These are phyloP conservation scores for Spea hammondii DNA, from an alignment of 2,797 vertebrate species.

Conservation along the genomic window DNA sequence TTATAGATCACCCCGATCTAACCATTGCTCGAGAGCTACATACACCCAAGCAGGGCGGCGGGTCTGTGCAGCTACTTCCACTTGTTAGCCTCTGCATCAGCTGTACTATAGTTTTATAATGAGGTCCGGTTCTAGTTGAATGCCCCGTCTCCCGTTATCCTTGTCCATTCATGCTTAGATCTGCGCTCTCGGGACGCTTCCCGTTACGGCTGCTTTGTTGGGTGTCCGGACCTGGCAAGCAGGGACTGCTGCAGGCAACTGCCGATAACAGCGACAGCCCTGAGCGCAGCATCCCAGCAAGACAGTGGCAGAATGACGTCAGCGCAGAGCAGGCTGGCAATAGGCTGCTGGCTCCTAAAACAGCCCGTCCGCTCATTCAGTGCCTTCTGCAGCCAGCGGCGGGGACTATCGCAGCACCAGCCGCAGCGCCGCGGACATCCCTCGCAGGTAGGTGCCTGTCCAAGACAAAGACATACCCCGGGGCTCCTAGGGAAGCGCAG, in stretches of 20 bases:
- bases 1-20: no score
- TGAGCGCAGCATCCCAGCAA: conserved; percentile 44
- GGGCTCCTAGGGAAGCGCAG: neutral
- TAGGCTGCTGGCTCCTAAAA: conserved; percentile 63
- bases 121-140: neutral
- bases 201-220: neutral
- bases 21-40: no score
- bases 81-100: no score
- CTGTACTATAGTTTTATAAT: neutral
- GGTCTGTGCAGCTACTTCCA: neutral
- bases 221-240: neutral
- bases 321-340: conserved; percentile 66
- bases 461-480: neutral
- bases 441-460: conserved; percentile 26
- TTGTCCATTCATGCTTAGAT: no score
- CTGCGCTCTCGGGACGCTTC: neutral
- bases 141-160: no score
- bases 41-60: neutral
- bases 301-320: conserved; percentile 67
- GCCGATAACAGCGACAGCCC: conserved; percentile 28
- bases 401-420: conserved; percentile 10
- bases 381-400: conserved; percentile 37
- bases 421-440: conserved; percentile 14
- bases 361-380: conserved; percentile 39
- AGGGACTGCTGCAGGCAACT: conserved; percentile 30